phyloP scores from a whole-genome alignment of 2,888 invertebrate species.

The Parasteatoda lunata region DNA sequence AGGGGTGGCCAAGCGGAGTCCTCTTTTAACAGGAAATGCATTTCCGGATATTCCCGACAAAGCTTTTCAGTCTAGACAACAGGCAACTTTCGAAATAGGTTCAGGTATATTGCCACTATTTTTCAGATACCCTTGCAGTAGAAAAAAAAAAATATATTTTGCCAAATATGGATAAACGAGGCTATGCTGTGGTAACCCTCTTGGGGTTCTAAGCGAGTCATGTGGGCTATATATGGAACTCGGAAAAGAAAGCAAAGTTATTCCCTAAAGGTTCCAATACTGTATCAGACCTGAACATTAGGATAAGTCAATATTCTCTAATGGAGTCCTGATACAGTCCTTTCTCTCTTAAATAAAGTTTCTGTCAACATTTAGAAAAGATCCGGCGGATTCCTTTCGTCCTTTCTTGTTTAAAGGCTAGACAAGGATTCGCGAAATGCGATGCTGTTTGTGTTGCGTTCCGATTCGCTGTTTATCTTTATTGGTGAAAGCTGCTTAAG shows the following conservation, averaged over 20 bases:
- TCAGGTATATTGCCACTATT: slow-evolving; percentile 53
- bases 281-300: slow-evolving; percentile 47
- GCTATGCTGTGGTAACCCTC: slow-evolving; percentile 21
- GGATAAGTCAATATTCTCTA: slow-evolving; percentile 66
- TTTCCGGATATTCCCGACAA: slow-evolving; percentile 42
- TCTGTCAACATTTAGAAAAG: slow-evolving; percentile 68
- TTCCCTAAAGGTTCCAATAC: slow-evolving; percentile 41
- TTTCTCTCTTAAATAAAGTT: slow-evolving; percentile 67
- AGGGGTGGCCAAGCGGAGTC: slow-evolving; percentile 19
- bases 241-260: slow-evolving; percentile 40
- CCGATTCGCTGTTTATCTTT: slow-evolving; percentile 62
- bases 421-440: slow-evolving; percentile 38
- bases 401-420: slow-evolving; percentile 67
- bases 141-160: slow-evolving; percentile 26
- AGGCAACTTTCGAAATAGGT: neutral
- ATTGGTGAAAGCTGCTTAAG: slow-evolving; percentile 64
- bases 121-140: slow-evolving; percentile 17
- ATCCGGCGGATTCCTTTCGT: slow-evolving; percentile 52
- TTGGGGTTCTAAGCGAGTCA: slow-evolving; percentile 10
- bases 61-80: slow-evolving; percentile 55
- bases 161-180: slow-evolving; percentile 61
- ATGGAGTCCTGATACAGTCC: slow-evolving; percentile 54
- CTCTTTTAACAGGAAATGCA: slow-evolving; percentile 55
- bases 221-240: slow-evolving; percentile 18
- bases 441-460: slow-evolving; percentile 62